These are phyloP conservation scores for Osmerus mordax DNA, from an alignment of 2,113 vertebrate genomes.

Conservation along the genomic window DNA sequence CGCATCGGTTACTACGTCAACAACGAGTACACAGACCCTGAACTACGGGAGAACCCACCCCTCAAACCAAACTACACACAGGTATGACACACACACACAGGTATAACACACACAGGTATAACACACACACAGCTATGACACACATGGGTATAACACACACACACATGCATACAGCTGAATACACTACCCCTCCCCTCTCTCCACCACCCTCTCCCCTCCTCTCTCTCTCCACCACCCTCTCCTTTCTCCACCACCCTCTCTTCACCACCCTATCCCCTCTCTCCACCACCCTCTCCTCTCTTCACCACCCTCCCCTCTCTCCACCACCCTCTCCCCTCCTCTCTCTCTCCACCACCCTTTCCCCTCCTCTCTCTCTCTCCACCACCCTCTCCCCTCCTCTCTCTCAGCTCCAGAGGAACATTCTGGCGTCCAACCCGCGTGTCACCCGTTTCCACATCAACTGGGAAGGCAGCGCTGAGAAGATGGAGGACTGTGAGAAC, in stretches of 20 bases:
- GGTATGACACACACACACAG: conserved; percentile 59
- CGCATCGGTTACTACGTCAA: conserved; percentile 93
- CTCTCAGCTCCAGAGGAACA: conserved; percentile 85
- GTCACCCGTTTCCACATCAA: conserved; percentile 93
- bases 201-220: background rate
- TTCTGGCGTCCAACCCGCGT: conserved; percentile 86
- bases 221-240: too few species aligned
- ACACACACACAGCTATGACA: too few species aligned
- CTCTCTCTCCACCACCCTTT: too few species aligned
- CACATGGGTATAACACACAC: too few species aligned
- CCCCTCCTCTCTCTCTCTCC: background rate
- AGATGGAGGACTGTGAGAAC: conserved; percentile 83
- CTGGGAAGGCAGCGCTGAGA: conserved; percentile 82
- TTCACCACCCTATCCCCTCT: too few species aligned
- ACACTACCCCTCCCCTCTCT: too few species aligned
- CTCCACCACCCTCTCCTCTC: too few species aligned
- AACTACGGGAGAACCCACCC: conserved; percentile 87
- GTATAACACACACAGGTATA: background rate
- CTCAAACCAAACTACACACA: conserved; percentile 85
- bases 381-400: background rate
- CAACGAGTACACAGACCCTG: conserved; percentile 86
- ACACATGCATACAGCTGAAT: too few species aligned
- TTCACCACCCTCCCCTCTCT: too few species aligned
- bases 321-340: background rate
- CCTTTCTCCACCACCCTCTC: too few species aligned